Evolutionary conservation across 2,888 invertebrate species (phyloP).

Genomic region (Clusia tigrina): DNA sequence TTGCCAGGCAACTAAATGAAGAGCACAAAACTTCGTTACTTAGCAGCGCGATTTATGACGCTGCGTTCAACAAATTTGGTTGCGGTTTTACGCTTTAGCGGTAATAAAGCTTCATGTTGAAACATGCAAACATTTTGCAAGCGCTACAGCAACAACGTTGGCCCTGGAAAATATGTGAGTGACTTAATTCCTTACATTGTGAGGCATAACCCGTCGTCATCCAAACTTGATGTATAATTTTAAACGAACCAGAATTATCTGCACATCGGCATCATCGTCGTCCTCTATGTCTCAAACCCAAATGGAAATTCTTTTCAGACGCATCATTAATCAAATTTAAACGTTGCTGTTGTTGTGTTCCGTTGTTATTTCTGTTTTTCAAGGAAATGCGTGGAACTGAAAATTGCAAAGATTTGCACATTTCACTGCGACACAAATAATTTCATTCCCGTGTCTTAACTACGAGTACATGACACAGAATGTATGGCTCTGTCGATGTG

Average conservation of each 20-base stretch:
- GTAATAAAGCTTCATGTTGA: neutral
- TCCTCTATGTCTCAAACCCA: neutral
- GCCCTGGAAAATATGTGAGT: neutral
- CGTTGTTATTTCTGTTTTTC: slow-evolving; percentile 2
- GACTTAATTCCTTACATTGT: neutral
- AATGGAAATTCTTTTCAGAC: neutral
- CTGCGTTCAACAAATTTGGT: no score
- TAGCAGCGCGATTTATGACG: no score
- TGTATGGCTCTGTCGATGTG: neutral
- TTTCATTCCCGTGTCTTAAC: neutral
- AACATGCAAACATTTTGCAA: neutral
- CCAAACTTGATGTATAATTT: no score
- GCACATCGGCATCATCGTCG: neutral
- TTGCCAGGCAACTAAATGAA: no score
- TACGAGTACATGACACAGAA: neutral
- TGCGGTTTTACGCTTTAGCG: no score
- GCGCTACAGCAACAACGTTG: neutral
- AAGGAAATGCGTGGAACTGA: neutral
- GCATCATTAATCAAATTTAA: slow-evolving; percentile 18
- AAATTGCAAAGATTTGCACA: neutral
- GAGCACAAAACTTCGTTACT: no score
- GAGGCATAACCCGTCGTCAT: no score
- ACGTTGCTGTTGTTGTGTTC: neutral
- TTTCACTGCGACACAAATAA: no score
- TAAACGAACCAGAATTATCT: neutral